These are phyloP conservation scores for Todiramphus saurophagus DNA, from an alignment of 2,113 vertebrate species.

Conservation along the genomic window DNA sequence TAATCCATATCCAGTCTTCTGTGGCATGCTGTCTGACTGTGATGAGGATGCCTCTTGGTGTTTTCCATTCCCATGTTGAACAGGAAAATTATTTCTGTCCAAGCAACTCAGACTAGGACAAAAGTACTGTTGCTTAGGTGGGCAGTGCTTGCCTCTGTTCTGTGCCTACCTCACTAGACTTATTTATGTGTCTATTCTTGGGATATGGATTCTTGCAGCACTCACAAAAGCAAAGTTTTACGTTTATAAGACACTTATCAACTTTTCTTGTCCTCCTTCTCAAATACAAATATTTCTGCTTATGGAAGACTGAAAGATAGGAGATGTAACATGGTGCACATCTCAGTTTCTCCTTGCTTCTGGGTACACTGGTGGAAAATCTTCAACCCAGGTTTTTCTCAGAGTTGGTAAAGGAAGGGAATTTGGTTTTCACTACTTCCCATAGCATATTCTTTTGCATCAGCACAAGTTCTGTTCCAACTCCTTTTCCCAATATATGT, in stretches of 20 bases:
- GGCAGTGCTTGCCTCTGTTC: neutral
- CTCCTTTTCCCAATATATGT: rapidly evolving
- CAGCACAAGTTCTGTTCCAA: neutral
- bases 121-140: neutral
- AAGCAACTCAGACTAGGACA: neutral
- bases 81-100: neutral
- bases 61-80: neutral
- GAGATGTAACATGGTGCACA: rapidly evolving
- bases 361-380: neutral
- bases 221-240: neutral
- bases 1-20: neutral
- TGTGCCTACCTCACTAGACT: neutral
- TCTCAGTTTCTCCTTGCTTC: neutral
- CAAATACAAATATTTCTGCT: neutral
- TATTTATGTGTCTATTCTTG: neutral
- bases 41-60: neutral
- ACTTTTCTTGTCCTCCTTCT: neutral
- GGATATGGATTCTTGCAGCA: neutral
- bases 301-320: neutral
- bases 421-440: neutral
- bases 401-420: neutral
- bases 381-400: neutral
- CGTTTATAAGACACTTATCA: neutral
- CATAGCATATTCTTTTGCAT: neutral
- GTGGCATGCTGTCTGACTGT: neutral